Evolutionary conservation across 2,113 vertebrate genomes (phyloP), one percentile per base, ranked within the genome.

Genomic region (Cettia cetti): DNA sequence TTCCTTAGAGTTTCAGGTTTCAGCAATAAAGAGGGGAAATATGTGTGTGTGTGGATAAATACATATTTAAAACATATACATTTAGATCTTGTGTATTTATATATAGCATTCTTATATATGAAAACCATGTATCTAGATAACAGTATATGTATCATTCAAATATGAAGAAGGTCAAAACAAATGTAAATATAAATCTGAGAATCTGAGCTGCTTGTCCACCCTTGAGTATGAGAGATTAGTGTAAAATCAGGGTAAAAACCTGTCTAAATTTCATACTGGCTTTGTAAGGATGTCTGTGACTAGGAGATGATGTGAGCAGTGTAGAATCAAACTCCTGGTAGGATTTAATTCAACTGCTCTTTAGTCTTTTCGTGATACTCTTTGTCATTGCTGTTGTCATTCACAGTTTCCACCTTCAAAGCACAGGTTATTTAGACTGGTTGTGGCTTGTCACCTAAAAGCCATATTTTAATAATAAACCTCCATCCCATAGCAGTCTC

Each of bases 401-500:
- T 93, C 40, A 90, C 66, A 74, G 83, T 64, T 96, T 87, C 79
- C 22, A 78, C 49, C 77, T 94, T 93, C 86, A 94, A 97, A 97
- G 89, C 57, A 39, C 37, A 63, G 60, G 47, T 89, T 92, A 74
- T 95, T 94, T 95, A 97, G 92, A 86, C 94, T 96, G 52, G 22
- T 71, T 88, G 60, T 77, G 54, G 86, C 69, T 96, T 96, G 91
- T 95, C 10, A 9, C 94, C 93, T 94, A 95, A 96, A 97, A 93
- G 90, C 80, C 84, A 81, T 82, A 86, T 94, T 82, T 83, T 97
- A 84, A 93, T 95, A 96, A 72, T 95, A 97, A 96, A 96, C 94
- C 91, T 78, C 30, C 82, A 76, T 40, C 79, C 42, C 53, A 54
- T 40, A n/a, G 63, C 66, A 90, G 60, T 76, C 64, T 78, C 71